Evolutionary conservation across 2,888 invertebrate species (phyloP), one percentile per base, ranked within the genome.

Genomic region (Schizaphis graminum): DNA sequence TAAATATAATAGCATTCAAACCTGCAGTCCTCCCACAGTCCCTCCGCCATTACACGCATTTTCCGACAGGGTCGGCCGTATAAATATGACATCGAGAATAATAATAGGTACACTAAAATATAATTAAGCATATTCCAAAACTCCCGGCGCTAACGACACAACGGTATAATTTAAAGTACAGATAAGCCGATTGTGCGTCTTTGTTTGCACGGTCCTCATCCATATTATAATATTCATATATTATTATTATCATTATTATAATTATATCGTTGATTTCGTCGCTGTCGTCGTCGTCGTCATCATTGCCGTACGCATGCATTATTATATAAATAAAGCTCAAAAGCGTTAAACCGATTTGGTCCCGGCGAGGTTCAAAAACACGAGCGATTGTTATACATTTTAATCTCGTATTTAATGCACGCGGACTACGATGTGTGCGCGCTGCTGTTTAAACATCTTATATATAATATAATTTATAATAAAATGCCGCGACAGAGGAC

Each of bases 331-430:
- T 44, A 44, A 57, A 13, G 35, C 67, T 4, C 90, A 49, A 67
- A 89, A 47, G 85, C 91, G 61, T 61, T 92, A 92, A 92, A 92
- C 92, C 92, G 92, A 92, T 92, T 92, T 92, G 26, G 41, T 77
- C n/a, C 67, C 49, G 67, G 67, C 35, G 61, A 86, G 47, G 47
- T 92, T 87, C 86, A 92, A 91, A 91, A 91, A 53, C 91, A 21
- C 57, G 44, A 11, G 84, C 84, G 56, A 91, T 91, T 84, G 49
- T 84, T 56, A 85, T 77, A 35, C 13, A 28, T 53, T 67, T 49
- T 77, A 16, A 61, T 90, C 87, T 87, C 87, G 28, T n/a, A 47
- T 77, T 77, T 77, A 77, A 77, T 35, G 35, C 77, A 35, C 8
- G 1, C 35, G 21, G 35, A 35, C 77, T 35, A 8, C 67, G n/a